Percentiles rank a stretch among this genome's conserved stretches.
Conservation (phyloP, 2,113 vertebrate species). For the Notothenia coriiceps region DNA sequence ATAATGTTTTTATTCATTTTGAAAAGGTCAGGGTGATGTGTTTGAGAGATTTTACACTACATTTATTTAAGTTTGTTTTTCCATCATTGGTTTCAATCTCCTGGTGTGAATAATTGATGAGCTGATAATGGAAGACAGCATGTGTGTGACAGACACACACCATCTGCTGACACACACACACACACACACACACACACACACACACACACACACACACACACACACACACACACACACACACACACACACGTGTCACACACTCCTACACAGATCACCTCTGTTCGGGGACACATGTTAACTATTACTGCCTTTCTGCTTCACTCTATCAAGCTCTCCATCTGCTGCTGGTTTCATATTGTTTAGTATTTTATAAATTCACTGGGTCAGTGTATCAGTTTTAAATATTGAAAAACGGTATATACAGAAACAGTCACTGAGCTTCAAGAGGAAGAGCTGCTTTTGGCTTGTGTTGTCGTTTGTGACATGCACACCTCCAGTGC, state of each 20-base stretch:
- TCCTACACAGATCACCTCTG: too few relatives aligned
- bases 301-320: background rate
- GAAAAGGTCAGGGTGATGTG: background rate
- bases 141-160: conserved; percentile 70
- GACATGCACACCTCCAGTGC: background rate
- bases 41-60: conserved; percentile 9
- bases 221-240: background rate
- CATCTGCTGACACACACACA: conserved; percentile 74
- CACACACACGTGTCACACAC: background rate
- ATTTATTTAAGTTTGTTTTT: background rate
- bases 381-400: background rate
- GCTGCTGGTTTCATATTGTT: background rate
- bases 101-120: conserved; percentile 73
- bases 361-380: background rate
- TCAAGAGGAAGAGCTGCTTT: background rate
- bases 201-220: background rate
- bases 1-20: background rate
- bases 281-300: too few relatives aligned
- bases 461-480: too few relatives aligned
- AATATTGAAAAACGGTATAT: background rate
- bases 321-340: background rate
- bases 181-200: background rate
- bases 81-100: conserved; percentile 33
- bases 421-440: background rate
- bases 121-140: conserved; percentile 63